Evolutionary conservation across 2,797 vertebrate species (phyloP).

Genomic region (Phylloscopus collybita): DNA sequence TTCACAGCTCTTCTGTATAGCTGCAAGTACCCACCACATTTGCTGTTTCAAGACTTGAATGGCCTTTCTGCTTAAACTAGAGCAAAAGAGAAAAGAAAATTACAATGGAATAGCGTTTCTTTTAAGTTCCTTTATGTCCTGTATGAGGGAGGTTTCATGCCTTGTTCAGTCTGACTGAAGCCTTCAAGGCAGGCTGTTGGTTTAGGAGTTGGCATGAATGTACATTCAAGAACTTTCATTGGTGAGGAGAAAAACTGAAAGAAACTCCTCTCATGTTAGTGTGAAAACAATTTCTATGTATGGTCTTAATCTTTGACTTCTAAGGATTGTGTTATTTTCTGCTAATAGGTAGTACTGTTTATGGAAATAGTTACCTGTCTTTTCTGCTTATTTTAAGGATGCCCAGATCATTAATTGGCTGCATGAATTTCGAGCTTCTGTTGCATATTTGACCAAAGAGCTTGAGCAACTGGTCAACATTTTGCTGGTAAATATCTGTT

Average conservation of each 20-base stretch:
- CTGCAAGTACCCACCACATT: background rate
- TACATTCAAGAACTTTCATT: background rate
- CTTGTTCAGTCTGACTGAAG: background rate
- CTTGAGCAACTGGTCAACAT: conserved; percentile 89
- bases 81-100: background rate
- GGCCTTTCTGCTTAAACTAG: background rate
- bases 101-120: background rate
- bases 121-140: background rate
- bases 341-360: background rate
- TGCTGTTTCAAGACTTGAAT: background rate
- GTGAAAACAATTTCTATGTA: background rate
- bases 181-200: background rate
- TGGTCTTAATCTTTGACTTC: background rate
- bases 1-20: background rate
- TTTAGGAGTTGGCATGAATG: background rate
- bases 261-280: background rate
- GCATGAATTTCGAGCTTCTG: conserved; percentile 86
- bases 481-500: conserved; percentile 83
- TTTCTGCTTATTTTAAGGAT: conserved; percentile 81
- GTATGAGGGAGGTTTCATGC: background rate
- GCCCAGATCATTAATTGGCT: conserved; percentile 95
- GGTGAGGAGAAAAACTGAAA: background rate
- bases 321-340: background rate
- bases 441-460: conserved; percentile 89
- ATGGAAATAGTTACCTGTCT: background rate